These are phyloP conservation scores for Piscicola geometra DNA, from an alignment of 2,888 invertebrate genomes.

Conservation along the genomic window DNA sequence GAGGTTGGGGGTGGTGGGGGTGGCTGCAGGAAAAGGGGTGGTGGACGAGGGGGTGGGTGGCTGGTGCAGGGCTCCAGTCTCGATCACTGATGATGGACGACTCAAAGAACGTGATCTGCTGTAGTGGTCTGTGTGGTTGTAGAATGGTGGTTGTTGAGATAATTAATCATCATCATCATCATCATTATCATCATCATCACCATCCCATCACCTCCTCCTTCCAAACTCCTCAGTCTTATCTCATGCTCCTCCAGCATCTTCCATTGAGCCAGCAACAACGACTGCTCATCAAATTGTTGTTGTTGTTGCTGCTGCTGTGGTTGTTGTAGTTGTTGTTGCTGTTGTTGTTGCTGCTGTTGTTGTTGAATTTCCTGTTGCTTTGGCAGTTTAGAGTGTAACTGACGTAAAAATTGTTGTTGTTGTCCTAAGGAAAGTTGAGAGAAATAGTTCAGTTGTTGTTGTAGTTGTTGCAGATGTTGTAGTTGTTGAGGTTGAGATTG, in stretches of 20 bases:
- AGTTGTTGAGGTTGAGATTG: not conserved
- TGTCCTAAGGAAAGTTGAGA: not conserved
- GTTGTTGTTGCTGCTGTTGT: not conserved
- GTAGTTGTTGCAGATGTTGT: not conserved
- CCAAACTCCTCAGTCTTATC: slow-evolving; percentile 18
- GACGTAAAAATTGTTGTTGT: not conserved
- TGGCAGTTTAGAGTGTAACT: not conserved
- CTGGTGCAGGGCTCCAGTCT: not conserved
- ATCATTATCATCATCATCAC: not conserved
- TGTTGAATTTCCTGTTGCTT: not conserved
- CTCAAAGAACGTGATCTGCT: not conserved
- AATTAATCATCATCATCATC: no score
- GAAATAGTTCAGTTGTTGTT: not conserved
- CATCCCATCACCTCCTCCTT: slow-evolving; percentile 10
- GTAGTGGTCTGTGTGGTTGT: not conserved
- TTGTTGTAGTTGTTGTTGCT: not conserved
- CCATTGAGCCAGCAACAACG: slow-evolving; percentile 23
- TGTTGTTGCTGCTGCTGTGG: slow-evolving; percentile 13
- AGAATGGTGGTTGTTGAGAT: no score
- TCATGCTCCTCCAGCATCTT: slow-evolving; percentile 26
- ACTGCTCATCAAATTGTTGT: not conserved
- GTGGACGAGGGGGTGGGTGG: not conserved
- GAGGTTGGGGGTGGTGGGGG: no score
- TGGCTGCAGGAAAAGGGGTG: no score
- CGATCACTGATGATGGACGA: not conserved